phyloP scores from a whole-genome alignment of 2,888 invertebrate genomes.

The Dynastes maya region DNA sequence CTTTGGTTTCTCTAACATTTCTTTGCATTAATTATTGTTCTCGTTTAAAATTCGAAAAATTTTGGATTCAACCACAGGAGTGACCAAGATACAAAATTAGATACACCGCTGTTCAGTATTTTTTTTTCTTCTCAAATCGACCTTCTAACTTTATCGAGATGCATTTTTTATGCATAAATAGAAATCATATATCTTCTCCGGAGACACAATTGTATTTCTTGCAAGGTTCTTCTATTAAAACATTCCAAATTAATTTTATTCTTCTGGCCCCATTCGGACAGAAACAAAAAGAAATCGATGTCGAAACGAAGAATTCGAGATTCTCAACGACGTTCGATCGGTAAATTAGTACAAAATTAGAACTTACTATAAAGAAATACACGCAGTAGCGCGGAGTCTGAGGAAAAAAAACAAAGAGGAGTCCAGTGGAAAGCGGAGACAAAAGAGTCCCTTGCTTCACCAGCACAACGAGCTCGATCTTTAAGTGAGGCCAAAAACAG shows the following conservation, averaged over 20 bases:
- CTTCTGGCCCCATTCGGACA: not conserved
- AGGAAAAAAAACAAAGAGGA: not conserved
- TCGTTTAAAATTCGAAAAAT: too few relatives aligned
- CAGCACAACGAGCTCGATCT: not conserved
- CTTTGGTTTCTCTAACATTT: too few relatives aligned
- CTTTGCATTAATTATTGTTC: too few relatives aligned
- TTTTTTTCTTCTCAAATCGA: not conserved
- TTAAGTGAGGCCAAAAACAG: constrained; percentile 17
- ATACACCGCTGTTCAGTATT: not conserved
- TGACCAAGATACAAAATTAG: too few relatives aligned
- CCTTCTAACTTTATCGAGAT: constrained; percentile 23
- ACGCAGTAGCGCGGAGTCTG: not conserved
- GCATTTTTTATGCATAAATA: constrained; percentile 23
- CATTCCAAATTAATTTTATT: constrained; percentile 42
- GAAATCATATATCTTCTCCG: constrained; percentile 25
- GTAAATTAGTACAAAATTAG: constrained; percentile 47
- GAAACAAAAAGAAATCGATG: constrained; percentile 19
- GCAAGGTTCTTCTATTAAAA: constrained; percentile 29
- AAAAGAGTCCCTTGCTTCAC: constrained; percentile 18
- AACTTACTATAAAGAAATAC: constrained; percentile 30
- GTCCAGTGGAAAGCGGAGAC: not conserved
- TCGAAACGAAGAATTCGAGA: constrained; percentile 27
- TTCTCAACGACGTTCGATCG: constrained; percentile 28
- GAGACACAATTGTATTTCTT: constrained; percentile 35
- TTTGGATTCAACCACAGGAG: too few relatives aligned